Evolutionary conservation across 35 echinoderm and acorn worm genomes (phyloP).

Genomic region (Eucidaris tribuloides): DNA sequence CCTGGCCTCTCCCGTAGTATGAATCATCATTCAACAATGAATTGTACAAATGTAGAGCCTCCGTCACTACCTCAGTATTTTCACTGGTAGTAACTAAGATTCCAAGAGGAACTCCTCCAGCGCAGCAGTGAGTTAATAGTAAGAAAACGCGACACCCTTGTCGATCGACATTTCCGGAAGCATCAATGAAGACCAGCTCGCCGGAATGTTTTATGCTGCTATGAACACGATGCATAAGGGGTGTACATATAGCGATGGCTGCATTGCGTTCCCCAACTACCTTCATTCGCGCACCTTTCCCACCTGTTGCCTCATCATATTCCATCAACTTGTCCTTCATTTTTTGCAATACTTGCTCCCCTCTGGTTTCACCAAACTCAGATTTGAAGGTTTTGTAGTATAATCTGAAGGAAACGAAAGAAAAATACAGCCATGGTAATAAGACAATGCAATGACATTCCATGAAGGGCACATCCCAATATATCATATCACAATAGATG

Average conservation of each 20-base stretch:
- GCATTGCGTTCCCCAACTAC: not conserved
- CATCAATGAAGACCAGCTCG: conserved; percentile 61
- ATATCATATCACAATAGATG: no score
- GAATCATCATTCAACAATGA: not conserved
- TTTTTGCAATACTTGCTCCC: not conserved
- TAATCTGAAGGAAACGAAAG: conserved; percentile 34
- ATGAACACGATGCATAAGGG: conserved; percentile 25
- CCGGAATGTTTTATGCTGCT: not conserved
- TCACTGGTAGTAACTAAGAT: conserved; percentile 46
- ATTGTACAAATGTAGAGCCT: not conserved
- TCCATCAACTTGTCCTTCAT: not conserved
- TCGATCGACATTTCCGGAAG: conserved; percentile 40
- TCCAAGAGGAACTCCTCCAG: conserved; percentile 69
- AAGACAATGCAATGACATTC: no score
- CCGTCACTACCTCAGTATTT: not conserved
- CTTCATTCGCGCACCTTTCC: not conserved
- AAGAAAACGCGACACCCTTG: conserved; percentile 53
- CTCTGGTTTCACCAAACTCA: conserved; percentile 23
- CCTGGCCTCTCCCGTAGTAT: not conserved
- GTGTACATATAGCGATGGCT: conserved; percentile 20
- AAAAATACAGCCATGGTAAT: no score
- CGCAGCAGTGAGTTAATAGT: conserved; percentile 59
- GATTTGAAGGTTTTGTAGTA: conserved; percentile 43
- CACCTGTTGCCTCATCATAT: not conserved
- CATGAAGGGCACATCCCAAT: no score